Evolutionary conservation across 64 coral and sea anemone genomes (phyloP), one percentile per base, ranked within the genome.

Genomic region (Stylophora pistillata): DNA sequence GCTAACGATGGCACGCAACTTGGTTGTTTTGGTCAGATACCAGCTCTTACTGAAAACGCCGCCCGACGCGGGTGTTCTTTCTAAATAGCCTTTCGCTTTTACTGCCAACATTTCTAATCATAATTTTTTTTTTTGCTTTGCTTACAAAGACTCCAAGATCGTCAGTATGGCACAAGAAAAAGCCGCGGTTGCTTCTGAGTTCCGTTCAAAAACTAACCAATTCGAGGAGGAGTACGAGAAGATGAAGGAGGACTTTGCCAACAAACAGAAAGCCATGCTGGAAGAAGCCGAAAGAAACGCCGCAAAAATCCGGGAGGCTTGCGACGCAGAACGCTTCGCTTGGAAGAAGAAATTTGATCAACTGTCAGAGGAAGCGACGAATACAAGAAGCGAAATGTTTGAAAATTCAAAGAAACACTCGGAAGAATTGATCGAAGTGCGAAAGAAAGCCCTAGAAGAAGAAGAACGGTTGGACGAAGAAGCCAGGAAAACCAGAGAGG

Each of bases 311-410:
- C 76, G 78, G 58, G 73, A 92, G 34, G 82, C 80, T 31, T 92
- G 52, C 28, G 82, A 77, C 14, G 85, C 28, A 5, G 90, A 92
- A 2, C 72, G 90, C 27, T 18, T 10, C 3, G 72, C 55, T 10
- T 92, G 90, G 90, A 92, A 92, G 52, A 92, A 86, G 56, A 92
- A 92, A 78, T 85, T 92, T 15, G 82, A 86, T 12, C 59, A 83
- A 33, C 81, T 85, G 4, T 77, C 80, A 13, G 90, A 92, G 30
- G 82, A 92, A 56, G 41, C 63, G 10, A 78, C 78, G 71, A 73
- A 69, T 11, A 70, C 85, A 15, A 77, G 90, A 77, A 86, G 72
- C 20, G 90, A 92, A 74, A 92, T 92, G 82, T 86, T 92, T 76
- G 74, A 92, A 23, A 86, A 86, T 41, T 86, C 90, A 20, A 83